Evolutionary conservation across 2,113 vertebrate species (phyloP), one percentile per base, ranked within the genome.

Genomic region (Pterocles orientalis): DNA sequence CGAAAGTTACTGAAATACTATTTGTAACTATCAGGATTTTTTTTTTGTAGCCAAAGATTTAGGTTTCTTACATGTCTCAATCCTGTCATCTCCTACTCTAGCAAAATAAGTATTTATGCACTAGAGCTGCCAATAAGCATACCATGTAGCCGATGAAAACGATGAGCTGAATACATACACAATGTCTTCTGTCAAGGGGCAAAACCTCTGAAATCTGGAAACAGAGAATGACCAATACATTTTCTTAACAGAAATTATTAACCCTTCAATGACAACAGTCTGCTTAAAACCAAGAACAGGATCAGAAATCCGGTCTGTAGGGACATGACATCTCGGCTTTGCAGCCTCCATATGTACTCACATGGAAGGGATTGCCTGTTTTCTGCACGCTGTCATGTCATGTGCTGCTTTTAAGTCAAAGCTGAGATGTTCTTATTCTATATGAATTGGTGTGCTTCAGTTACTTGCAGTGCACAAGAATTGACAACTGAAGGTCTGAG

Each of bases 21-120:
- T 91, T 95, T 94, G 78, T 82, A 95, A 82, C 90, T 41, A 93
- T 85, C 84, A 65, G 36, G 43, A 84, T 2, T 88, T 66, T 83
- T 36, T 36, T 92, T 94, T 82, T 68, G 54, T 60, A 94, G 93
- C 73, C 91, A 85, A 85, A 95, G 94, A 85, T 70, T 91, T 75
- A 75, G 57, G 73, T 79, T 96, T 95, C 81, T 90, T 76, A 69
- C 48, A 62, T 20, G 20, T 79, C 81, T 85, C 91, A 95, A 89
- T 87, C 54, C 70, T 95, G 87, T 94, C 86, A 91, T 90, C 70
- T 84, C 70, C 70, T 79, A 39, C 73, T 90, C 33, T 23, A 87
- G 84, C 73, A 92, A 89, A 91, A 25, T 51, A 82, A 71, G 53
- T 76, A 89, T 68, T 95, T 86, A 57, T 65, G 81, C 66, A 82